phyloP scores from a whole-genome alignment of 2,888 invertebrate genomes.

The Caradrina clavipalpis region DNA sequence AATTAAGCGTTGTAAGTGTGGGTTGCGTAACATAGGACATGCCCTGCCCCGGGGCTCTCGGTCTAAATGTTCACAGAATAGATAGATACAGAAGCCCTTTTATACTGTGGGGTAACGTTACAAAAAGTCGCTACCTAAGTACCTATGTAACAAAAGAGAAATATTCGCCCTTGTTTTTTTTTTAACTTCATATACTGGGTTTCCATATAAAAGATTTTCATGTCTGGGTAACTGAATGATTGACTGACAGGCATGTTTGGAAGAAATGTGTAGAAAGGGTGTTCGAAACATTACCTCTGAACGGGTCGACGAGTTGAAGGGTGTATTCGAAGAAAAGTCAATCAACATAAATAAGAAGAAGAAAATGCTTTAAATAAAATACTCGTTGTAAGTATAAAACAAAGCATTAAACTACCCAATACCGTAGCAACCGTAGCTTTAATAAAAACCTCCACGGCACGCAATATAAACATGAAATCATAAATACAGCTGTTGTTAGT shows the following conservation, averaged over 20 bases:
- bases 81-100: slow-evolving; percentile 8
- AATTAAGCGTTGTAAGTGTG: slow-evolving; percentile 32
- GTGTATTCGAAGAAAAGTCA: not conserved
- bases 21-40: slow-evolving; percentile 9
- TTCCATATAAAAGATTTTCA: slow-evolving; percentile 12
- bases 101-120: not conserved
- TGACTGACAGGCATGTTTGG: slow-evolving; percentile 42
- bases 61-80: slow-evolving; percentile 23
- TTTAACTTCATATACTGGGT: slow-evolving; percentile 1
- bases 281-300: not conserved
- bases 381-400: not conserved
- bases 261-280: slow-evolving; percentile 18
- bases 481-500: slow-evolving; percentile 65
- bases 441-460: slow-evolving; percentile 5
- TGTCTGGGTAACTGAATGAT: slow-evolving; percentile 24
- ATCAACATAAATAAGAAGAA: not conserved
- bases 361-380: not conserved
- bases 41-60: slow-evolving; percentile 7
- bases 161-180: slow-evolving; percentile 6
- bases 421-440: slow-evolving; percentile 11
- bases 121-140: not conserved
- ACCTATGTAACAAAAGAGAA: slow-evolving; percentile 18
- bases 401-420: slow-evolving; percentile 5
- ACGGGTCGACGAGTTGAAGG: slow-evolving; percentile 15
- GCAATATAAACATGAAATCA: slow-evolving; percentile 57